Evolutionary conservation across 2,797 vertebrate genomes (phyloP).

Genomic region (Thunnus albacares): DNA sequence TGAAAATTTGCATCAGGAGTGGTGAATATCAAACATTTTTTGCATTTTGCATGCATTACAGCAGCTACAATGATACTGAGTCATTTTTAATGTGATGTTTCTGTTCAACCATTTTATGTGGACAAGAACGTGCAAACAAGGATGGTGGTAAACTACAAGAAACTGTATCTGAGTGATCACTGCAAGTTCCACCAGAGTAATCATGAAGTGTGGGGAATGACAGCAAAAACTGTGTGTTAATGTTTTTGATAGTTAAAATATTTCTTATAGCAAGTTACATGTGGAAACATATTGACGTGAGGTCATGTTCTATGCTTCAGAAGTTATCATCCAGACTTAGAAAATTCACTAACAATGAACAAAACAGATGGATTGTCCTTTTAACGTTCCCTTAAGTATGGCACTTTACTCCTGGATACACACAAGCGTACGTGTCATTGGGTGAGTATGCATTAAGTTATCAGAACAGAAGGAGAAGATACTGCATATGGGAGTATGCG

Average conservation of each 20-base stretch:
- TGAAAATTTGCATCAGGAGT: neutral
- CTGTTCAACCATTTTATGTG: too few species aligned
- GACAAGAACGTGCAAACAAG: too few species aligned
- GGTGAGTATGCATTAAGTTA: conserved; percentile 49
- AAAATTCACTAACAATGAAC: neutral
- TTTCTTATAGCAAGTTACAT: neutral
- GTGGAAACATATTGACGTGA: neutral
- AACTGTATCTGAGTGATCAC: too few species aligned
- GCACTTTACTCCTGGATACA: neutral
- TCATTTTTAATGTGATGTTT: too few species aligned
- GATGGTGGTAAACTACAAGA: too few species aligned
- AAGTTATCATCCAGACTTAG: neutral
- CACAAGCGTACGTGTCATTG: conserved; percentile 5
- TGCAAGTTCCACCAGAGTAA: too few species aligned
- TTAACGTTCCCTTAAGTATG: neutral
- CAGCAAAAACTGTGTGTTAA: too few species aligned
- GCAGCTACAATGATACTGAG: neutral
- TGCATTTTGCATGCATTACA: neutral
- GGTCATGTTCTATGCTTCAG: neutral
- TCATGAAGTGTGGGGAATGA: too few species aligned
- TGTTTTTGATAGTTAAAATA: too few species aligned
- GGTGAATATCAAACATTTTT: too few species aligned
- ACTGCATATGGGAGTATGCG: conserved; percentile 54
- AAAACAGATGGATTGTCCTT: neutral
- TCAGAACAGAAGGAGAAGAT: conserved; percentile 61